Evolutionary conservation across 2,113 vertebrate species (phyloP).

Genomic region (Campylorhamphus procurvoides): DNA sequence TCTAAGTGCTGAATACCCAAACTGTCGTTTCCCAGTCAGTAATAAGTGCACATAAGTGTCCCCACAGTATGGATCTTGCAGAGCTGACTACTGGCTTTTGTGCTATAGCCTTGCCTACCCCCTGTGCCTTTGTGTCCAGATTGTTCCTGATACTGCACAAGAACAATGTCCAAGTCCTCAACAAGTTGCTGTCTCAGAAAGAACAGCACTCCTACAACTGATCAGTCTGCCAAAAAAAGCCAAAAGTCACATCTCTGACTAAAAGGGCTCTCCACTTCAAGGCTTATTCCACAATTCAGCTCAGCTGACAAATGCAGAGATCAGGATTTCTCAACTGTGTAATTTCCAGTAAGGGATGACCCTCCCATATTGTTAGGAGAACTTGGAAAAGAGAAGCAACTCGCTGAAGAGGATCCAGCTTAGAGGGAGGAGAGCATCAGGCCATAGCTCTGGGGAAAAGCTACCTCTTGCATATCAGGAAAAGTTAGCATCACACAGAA

Average conservation of each 20-base stretch:
- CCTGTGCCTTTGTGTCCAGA: not conserved
- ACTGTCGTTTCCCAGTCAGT: not conserved
- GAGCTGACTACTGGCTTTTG: not conserved
- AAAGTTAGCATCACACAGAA: not conserved
- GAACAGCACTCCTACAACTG: not conserved
- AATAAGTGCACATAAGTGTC: not conserved
- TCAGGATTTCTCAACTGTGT: not conserved
- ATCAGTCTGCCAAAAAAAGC: not conserved
- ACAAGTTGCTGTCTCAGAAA: not conserved
- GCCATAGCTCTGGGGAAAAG: accelerated
- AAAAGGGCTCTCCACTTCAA: constrained; percentile 11
- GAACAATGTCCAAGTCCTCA: not conserved
- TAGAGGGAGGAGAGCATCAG: not conserved
- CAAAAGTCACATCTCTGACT: not conserved
- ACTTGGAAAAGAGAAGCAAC: not conserved
- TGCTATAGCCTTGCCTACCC: accelerated
- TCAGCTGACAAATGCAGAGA: not conserved
- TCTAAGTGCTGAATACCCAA: not conserved
- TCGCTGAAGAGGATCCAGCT: not conserved
- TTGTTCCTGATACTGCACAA: not conserved
- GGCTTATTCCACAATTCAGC: not conserved
- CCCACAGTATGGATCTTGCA: not conserved
- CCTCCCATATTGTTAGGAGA: not conserved
- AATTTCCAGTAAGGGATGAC: not conserved
- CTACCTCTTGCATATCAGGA: not conserved